Conservation (phyloP, 2,113 vertebrate species). For the Centropristis striata region DNA sequence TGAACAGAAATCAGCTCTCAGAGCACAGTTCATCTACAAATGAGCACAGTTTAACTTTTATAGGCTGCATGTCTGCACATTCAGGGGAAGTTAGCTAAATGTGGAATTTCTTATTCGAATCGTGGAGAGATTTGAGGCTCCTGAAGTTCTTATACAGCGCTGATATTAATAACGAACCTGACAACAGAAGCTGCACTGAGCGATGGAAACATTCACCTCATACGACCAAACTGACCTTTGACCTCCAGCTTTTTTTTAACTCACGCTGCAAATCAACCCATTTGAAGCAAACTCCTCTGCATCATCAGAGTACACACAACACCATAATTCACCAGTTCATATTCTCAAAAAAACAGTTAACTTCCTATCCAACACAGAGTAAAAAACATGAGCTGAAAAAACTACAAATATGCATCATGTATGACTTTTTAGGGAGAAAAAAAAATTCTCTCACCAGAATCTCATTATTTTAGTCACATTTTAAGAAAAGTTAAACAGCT, state of each 20-base stretch:
- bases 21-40: constrained; percentile 34
- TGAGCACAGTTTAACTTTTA: constrained; percentile 22
- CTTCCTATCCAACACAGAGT: background rate
- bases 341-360: constrained; percentile 11
- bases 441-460: background rate
- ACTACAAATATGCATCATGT: background rate
- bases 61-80: constrained; percentile 4
- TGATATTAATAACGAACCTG: constrained; percentile 17
- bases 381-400: background rate
- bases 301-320: background rate
- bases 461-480: background rate
- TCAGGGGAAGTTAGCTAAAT: constrained; percentile 4
- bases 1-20: constrained; percentile 21
- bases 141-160: background rate
- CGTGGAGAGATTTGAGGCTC: background rate
- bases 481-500: background rate
- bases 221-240: constrained; percentile 20
- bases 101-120: constrained; percentile 11
- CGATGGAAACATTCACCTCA: background rate
- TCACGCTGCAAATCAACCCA: constrained; percentile 2
- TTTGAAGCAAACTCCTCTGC: constrained; percentile 12
- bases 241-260: constrained; percentile 16
- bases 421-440: background rate
- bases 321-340: background rate
- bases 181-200: background rate